phyloP scores from a whole-genome alignment of 2,888 invertebrate species.

The Drosophila rubida region DNA sequence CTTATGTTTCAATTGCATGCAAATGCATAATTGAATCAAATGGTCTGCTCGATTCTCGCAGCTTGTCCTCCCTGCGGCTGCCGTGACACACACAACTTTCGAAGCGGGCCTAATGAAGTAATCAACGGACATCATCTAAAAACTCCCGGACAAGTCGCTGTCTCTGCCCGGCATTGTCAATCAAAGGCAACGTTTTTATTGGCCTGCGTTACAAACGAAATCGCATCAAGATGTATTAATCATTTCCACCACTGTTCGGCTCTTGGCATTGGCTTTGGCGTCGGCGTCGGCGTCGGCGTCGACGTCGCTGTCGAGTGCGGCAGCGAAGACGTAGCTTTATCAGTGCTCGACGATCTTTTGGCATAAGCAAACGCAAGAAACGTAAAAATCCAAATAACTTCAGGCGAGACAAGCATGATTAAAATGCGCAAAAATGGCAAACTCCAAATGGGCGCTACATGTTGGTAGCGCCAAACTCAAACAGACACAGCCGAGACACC shows the following conservation, averaged over 20 bases:
- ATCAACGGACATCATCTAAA: constrained; percentile 74
- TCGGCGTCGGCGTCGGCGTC: constrained; percentile 34
- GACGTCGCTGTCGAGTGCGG: constrained; percentile 34
- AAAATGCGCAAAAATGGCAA: constrained; percentile 79
- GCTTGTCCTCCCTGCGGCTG: constrained; percentile 2
- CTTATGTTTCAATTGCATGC: constrained; percentile 78
- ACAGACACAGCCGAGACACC: constrained; percentile 7
- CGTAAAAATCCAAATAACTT: constrained; percentile 75
- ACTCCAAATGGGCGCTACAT: constrained; percentile 79
- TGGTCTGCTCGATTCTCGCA: constrained; percentile 26
- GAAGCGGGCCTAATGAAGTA: constrained; percentile 71
- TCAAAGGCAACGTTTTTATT: constrained; percentile 78
- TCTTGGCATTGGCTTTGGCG: constrained; percentile 42
- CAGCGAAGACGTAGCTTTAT: constrained; percentile 57
- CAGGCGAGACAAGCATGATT: constrained; percentile 78
- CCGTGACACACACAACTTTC: constrained; percentile 41
- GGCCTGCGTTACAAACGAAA: constrained; percentile 74
- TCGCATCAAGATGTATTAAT: constrained; percentile 81
- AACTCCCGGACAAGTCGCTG: constrained; percentile 14
- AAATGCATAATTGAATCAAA: constrained; percentile 78
- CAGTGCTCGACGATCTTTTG: constrained; percentile 66
- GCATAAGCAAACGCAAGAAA: constrained; percentile 62
- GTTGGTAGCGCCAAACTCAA: constrained; percentile 58
- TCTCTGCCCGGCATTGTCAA: constrained; percentile 69
- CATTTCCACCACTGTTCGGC: constrained; percentile 64